phyloP scores from a whole-genome alignment of 2,113 vertebrate genomes.

The Ictalurus furcatus region DNA sequence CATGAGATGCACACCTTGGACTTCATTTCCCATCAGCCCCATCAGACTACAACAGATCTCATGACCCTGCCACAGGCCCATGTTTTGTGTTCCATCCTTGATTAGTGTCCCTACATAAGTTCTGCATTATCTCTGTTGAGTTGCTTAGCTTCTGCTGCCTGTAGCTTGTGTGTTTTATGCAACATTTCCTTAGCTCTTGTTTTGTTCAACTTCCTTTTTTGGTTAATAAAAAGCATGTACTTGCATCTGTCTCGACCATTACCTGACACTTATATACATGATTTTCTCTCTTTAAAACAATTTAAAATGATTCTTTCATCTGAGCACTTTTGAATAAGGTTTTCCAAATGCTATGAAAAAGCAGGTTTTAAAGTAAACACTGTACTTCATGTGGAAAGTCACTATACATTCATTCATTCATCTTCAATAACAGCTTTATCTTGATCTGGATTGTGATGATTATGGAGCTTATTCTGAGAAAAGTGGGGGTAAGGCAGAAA shows the following conservation, averaged over 20 bases:
- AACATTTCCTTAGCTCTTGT: background rate
- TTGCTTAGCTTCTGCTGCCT: background rate
- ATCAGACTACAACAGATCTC: background rate
- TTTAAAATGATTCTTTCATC: too few species aligned
- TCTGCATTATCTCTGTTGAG: background rate
- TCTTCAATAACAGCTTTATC: background rate
- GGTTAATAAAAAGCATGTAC: background rate
- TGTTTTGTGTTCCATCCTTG: background rate
- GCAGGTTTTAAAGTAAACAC: background rate
- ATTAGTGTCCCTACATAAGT: background rate
- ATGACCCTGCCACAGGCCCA: background rate
- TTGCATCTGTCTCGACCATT: background rate
- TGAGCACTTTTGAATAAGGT: background rate
- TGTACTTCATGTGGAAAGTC: background rate
- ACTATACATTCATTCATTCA: background rate
- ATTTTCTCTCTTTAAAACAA: too few species aligned
- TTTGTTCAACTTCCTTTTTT: background rate
- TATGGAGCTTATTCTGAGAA: background rate
- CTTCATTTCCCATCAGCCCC: background rate
- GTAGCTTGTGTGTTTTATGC: background rate
- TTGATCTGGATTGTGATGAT: background rate
- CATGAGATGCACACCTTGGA: background rate
- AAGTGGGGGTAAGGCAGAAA: background rate
- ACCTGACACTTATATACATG: background rate
- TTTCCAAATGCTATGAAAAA: background rate